Evolutionary conservation across 2,888 invertebrate species (phyloP).

Genomic region (Aethes cnicana): DNA sequence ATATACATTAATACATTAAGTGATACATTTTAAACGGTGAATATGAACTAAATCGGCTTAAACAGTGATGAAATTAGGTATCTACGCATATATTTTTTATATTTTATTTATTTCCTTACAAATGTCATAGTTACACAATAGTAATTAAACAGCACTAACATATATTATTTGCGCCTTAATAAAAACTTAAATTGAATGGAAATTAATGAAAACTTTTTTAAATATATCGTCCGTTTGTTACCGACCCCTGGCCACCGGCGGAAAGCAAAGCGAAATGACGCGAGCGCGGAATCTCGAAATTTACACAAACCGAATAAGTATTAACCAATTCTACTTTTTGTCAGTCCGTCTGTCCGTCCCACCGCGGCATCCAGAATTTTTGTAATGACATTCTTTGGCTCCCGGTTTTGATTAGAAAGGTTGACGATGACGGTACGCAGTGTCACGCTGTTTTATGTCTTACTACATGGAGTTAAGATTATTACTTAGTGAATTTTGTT

Average conservation of each 20-base stretch:
- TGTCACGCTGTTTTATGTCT: slow-evolving; percentile 12
- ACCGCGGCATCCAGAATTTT: slow-evolving; percentile 30
- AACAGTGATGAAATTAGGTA: no score
- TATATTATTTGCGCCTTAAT: no score
- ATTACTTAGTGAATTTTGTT: background rate
- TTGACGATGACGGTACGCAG: slow-evolving; percentile 30
- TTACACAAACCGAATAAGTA: slow-evolving; percentile 40
- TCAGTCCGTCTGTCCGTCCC: slow-evolving; percentile 31
- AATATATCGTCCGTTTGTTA: background rate
- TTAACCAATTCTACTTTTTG: slow-evolving; percentile 39
- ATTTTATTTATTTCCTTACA: no score
- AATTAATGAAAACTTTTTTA: no score
- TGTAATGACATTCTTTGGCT: slow-evolving; percentile 31
- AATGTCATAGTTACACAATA: no score
- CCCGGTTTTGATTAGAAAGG: slow-evolving; percentile 35
- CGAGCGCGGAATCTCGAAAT: slow-evolving; percentile 35
- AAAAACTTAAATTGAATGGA: no score
- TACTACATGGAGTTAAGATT: slow-evolving; percentile 1
- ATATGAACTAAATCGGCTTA: no score
- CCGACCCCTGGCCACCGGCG: slow-evolving; percentile 24
- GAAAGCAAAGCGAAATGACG: slow-evolving; percentile 31
- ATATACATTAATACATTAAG: no score
- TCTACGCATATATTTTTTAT: no score
- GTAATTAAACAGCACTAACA: no score
- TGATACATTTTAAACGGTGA: no score